A percentile compares a stretch with the other conserved stretches of the same genome.
Evolutionary conservation across 2,113 vertebrate species (phyloP).

Genomic region (Neoarius graeffei): DNA sequence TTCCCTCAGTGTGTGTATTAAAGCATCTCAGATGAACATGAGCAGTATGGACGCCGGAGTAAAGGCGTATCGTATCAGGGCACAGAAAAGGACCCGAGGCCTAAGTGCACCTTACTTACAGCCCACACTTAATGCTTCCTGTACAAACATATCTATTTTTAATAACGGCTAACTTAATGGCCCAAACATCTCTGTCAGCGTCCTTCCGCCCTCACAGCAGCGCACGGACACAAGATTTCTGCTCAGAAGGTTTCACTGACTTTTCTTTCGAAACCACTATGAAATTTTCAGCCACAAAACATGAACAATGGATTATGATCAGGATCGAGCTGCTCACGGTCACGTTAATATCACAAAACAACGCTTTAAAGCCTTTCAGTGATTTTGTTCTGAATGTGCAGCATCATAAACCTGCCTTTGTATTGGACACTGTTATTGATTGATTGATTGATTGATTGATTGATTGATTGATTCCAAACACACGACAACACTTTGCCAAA

Average conservation of each 20-base stretch:
- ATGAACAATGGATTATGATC: not conserved
- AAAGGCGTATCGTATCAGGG: not conserved
- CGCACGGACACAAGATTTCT: not conserved
- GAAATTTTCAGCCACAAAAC: not conserved
- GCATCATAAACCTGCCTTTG: not conserved
- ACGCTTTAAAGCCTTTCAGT: not conserved
- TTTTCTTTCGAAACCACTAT: not conserved
- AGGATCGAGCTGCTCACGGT: not conserved
- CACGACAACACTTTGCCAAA: not conserved
- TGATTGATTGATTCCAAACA: not conserved
- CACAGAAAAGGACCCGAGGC: conserved; percentile 64
- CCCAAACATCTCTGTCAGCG: conserved; percentile 49
- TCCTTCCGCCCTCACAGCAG: not conserved
- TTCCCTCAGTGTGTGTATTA: conserved; percentile 12
- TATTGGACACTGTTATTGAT: not conserved
- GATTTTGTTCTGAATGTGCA: not conserved
- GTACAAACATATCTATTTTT: conserved; percentile 57
- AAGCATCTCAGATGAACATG: not conserved
- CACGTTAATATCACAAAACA: not conserved
- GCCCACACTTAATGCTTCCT: conserved; percentile 67
- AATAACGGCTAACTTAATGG: conserved; percentile 65
- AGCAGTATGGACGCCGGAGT: not conserved
- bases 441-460: not conserved
- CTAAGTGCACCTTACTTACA: conserved; percentile 74
- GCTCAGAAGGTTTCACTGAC: not conserved